Percentiles rank a stretch among this genome's conserved stretches.
phyloP scores from a whole-genome alignment of 2,888 invertebrate species.

The Anarsia innoxiella region DNA sequence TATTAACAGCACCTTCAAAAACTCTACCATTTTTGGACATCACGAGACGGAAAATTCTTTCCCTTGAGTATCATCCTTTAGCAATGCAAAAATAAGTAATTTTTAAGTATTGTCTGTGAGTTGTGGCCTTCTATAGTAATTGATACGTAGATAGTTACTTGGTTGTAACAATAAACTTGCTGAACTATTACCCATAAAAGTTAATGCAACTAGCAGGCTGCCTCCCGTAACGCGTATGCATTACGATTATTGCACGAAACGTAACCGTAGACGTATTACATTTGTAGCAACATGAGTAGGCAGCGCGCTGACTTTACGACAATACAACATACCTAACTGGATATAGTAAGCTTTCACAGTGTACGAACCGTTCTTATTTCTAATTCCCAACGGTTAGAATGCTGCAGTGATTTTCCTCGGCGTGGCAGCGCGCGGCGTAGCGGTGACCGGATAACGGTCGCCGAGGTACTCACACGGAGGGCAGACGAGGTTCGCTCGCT shows the following conservation, averaged over 20 bases:
- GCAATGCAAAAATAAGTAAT: too few species aligned
- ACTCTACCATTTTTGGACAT: too few species aligned
- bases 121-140: too few species aligned
- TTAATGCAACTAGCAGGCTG: too few species aligned
- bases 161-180: too few species aligned
- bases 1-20: too few species aligned
- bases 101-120: too few species aligned
- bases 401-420: conserved; percentile 40
- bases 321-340: conserved; percentile 18
- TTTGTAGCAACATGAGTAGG: conserved; percentile 11
- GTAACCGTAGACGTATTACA: conserved; percentile 11
- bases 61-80: too few species aligned
- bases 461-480: conserved; percentile 38
- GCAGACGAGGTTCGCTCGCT: conserved; percentile 27
- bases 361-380: conserved; percentile 34
- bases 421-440: conserved; percentile 40
- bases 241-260: not conserved
- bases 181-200: too few species aligned
- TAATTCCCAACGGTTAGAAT: conserved; percentile 44
- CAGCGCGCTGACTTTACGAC: conserved; percentile 20
- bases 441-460: conserved; percentile 69
- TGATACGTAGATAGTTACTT: too few species aligned
- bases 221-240: not conserved
- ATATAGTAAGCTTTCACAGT: conserved; percentile 20
- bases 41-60: too few species aligned